Percentiles rank a stretch among this genome's conserved stretches.
Evolutionary conservation across 1,140 invertebrate genomes (phyloP).

Genomic region (Stenopsyche tienmushanensis): DNA sequence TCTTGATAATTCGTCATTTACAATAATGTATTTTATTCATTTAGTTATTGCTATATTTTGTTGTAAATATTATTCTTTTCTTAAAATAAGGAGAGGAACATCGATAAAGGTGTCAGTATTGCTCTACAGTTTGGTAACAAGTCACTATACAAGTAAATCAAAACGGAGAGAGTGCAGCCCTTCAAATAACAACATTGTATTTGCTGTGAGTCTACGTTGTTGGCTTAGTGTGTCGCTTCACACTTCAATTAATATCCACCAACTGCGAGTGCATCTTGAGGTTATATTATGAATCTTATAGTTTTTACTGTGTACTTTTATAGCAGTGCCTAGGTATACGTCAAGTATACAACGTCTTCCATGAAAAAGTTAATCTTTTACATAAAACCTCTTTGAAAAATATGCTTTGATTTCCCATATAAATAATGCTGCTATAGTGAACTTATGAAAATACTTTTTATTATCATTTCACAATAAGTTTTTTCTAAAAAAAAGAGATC

Average conservation of each 20-base stretch:
- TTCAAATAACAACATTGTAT: conserved; percentile 57
- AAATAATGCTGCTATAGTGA: conserved; percentile 19
- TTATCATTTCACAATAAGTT: conserved; percentile 32
- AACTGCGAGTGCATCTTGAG: conserved; percentile 1
- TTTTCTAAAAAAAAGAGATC: not conserved
- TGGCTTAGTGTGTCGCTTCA: conserved; percentile 4
- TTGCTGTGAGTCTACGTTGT: conserved; percentile 12
- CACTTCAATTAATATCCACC: conserved; percentile 1
- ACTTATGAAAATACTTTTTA: conserved; percentile 28
- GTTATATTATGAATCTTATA: not conserved
- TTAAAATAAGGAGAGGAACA: conserved; percentile 60
- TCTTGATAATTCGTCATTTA: conserved; percentile 52
- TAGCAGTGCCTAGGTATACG: conserved; percentile 12
- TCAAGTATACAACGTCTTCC: conserved; percentile 2
- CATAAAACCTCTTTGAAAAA: conserved; percentile 22
- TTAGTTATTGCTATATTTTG: conserved; percentile 57
- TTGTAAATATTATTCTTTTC: conserved; percentile 59
- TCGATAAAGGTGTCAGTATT: conserved; percentile 57
- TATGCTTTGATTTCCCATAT: conserved; percentile 12
- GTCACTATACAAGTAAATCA: conserved; percentile 34
- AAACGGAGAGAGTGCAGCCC: conserved; percentile 52
- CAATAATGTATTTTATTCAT: conserved; percentile 43
- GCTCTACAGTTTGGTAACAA: conserved; percentile 55
- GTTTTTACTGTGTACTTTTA: not conserved
- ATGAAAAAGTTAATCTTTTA: conserved; percentile 14